These are phyloP conservation scores for Halocynthia roretzi DNA, from an alignment of 23 tunicate genomes.

Conservation along the genomic window DNA sequence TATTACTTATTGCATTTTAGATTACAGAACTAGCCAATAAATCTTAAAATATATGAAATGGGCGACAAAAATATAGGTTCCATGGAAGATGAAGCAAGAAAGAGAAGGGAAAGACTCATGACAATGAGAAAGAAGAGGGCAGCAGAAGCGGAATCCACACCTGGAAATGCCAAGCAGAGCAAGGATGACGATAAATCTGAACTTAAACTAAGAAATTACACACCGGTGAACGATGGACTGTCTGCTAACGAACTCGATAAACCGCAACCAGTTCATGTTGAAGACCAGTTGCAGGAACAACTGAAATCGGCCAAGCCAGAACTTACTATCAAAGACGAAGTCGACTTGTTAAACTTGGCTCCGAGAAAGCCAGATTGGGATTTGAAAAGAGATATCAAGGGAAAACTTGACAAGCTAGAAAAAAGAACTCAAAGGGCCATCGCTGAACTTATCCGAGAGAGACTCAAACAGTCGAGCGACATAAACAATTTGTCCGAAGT, in stretches of 20 bases:
- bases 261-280: slow-evolving; percentile 59
- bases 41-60: no score
- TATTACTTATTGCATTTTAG: no score
- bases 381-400: slow-evolving; percentile 82
- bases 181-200: slow-evolving; percentile 59
- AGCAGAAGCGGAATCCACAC: slow-evolving; percentile 23
- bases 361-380: slow-evolving; percentile 97
- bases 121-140: slow-evolving; percentile 57
- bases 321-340: slow-evolving; percentile 70
- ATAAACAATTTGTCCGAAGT: no score
- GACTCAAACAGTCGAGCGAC: slow-evolving; percentile 50
- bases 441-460: slow-evolving; percentile 71
- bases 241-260: slow-evolving; percentile 10
- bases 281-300: slow-evolving; percentile 71
- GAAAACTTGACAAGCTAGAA: slow-evolving; percentile 64
- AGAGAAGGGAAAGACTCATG: slow-evolving; percentile 66
- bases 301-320: slow-evolving; percentile 35
- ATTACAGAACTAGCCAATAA: no score
- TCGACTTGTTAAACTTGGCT: slow-evolving; percentile 78
- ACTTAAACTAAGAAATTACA: slow-evolving; percentile 68
- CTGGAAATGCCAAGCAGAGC: slow-evolving; percentile 31
- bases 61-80: slow-evolving; percentile 24
- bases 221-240: slow-evolving; percentile 47
- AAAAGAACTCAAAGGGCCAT: slow-evolving; percentile 88
- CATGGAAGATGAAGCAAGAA: slow-evolving; percentile 73